These are phyloP conservation scores for Cancer borealis DNA, from an alignment of 2,888 invertebrate genomes.

Conservation along the genomic window DNA sequence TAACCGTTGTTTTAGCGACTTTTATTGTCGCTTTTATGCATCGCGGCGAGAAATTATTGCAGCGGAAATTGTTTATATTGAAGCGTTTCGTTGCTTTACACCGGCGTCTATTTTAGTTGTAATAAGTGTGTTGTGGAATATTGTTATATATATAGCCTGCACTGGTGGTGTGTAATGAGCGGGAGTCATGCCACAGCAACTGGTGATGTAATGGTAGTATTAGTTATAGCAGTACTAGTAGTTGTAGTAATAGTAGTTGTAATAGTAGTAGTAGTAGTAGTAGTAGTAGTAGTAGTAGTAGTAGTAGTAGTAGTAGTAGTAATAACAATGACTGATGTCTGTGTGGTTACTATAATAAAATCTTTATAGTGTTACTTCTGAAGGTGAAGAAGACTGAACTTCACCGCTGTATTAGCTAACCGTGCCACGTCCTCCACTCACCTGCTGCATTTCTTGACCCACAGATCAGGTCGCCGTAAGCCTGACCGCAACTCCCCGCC, in stretches of 20 bases:
- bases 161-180: background rate
- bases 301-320: background rate
- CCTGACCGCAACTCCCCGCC: slow-evolving; percentile 62
- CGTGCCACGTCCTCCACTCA: background rate
- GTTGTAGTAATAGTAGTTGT: background rate
- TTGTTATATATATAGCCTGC: background rate
- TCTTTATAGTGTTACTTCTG: no score
- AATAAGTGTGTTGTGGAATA: background rate
- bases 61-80: background rate
- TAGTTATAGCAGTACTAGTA: background rate
- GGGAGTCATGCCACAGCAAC: background rate
- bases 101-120: no score
- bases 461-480: slow-evolving; percentile 67
- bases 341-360: no score
- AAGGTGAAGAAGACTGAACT: no score
- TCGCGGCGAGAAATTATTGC: background rate
- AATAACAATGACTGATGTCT: background rate
- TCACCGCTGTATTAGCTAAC: background rate
- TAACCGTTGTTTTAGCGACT: background rate
- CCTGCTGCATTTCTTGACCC: slow-evolving; percentile 36
- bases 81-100: background rate
- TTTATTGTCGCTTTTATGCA: background rate
- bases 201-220: background rate
- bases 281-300: background rate
- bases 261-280: background rate